phyloP scores from a whole-genome alignment of 2,113 vertebrate genomes.

The Campylomormyrus numenius region DNA sequence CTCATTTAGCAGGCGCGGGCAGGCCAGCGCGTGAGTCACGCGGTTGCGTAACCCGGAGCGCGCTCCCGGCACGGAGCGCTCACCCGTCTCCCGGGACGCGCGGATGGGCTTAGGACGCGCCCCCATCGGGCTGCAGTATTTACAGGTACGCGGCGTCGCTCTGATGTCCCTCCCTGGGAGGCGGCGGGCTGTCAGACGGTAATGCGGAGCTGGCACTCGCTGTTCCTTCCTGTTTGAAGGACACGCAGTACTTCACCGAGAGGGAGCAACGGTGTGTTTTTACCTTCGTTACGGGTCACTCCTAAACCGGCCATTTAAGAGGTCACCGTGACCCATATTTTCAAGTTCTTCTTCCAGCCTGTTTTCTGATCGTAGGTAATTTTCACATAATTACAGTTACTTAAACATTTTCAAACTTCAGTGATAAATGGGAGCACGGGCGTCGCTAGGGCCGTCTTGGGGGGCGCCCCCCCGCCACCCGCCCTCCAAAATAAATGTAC shows the following conservation, averaged over 20 bases:
- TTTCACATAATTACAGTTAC: not conserved
- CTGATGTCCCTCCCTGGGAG: not conserved
- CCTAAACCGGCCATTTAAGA: not conserved
- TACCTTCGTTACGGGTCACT: not conserved
- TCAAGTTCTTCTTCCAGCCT: not conserved
- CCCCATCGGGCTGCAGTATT: too few species aligned
- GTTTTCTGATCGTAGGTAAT: not conserved
- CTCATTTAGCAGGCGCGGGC: not conserved
- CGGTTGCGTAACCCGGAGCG: constrained; percentile 25
- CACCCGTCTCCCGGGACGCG: not conserved
- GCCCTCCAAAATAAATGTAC: not conserved
- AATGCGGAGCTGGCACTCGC: not conserved
- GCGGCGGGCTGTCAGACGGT: not conserved
- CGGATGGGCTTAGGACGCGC: not conserved
- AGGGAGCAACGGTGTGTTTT: not conserved
- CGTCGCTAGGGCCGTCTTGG: not conserved
- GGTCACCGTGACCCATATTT: not conserved
- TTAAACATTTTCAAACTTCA: not conserved
- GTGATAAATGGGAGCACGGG: not conserved
- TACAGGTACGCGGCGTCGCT: not conserved
- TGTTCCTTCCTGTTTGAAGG: not conserved
- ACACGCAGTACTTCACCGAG: not conserved
- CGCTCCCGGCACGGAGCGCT: not conserved
- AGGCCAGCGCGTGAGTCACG: constrained; percentile 16
- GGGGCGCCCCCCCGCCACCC: not conserved